phyloP scores from a whole-genome alignment of 1,140 invertebrate species.

The Caerostris extrusa region DNA sequence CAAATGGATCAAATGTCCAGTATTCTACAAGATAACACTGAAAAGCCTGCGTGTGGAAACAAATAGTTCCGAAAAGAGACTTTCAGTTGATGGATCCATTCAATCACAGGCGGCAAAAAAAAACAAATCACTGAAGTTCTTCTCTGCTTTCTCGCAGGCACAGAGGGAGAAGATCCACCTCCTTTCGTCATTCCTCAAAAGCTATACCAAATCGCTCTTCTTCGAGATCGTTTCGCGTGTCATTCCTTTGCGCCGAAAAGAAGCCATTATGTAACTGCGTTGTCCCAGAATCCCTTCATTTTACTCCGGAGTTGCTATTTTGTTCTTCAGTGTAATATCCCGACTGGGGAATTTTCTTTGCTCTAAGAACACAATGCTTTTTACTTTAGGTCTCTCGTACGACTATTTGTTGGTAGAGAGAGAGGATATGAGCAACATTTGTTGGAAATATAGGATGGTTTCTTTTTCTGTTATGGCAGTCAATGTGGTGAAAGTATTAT shows the following conservation, averaged over 20 bases:
- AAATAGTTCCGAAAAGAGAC: too few relatives aligned
- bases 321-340: neutral
- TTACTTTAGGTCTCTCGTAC: neutral
- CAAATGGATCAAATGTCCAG: too few relatives aligned
- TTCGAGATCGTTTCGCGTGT: neutral
- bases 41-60: too few relatives aligned
- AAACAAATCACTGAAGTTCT: too few relatives aligned
- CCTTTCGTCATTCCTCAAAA: slow-evolving; percentile 6
- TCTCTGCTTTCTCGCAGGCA: neutral
- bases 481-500: too few relatives aligned
- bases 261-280: neutral
- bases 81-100: neutral
- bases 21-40: too few relatives aligned
- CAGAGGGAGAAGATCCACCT: neutral
- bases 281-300: slow-evolving; percentile 26
- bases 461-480: too few relatives aligned
- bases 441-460: neutral
- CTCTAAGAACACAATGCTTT: neutral
- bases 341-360: neutral
- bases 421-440: neutral
- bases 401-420: neutral
- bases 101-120: neutral
- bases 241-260: neutral
- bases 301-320: neutral
- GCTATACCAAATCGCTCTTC: neutral